Base-by-base conservation (phyloP, 2,113 vertebrate genomes). In the Nothoprocta perdicaria region DNA sequence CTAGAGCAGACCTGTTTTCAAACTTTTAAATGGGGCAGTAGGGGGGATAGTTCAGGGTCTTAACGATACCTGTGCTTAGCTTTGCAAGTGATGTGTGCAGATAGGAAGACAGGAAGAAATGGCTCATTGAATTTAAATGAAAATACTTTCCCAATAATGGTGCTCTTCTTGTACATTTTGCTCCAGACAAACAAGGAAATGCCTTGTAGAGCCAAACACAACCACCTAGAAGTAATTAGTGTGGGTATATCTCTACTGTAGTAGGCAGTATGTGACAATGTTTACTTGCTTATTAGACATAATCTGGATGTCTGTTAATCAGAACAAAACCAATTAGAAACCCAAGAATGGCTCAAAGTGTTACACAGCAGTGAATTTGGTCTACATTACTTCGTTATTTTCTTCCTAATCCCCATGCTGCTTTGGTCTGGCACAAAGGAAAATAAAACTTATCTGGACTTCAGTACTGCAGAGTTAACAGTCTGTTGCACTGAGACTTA, bases 271-370 rank as follows among this genome's bases (percentile, higher is more conserved):
- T 2, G 7, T 90, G 75, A 74, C 21, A 27, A 63, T 68, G 74
- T 55, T 90, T 87, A 65, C 66, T 75, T 61, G 24, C 43, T 84
- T 74, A 26, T 83, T 88, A 78, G 24, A 40, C 81, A 82, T 82
- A 83, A 85, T 85, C 33, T 61, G 41, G 52, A 69, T 73, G 41
- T 68, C 66, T 43, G 0, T 81, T 96, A 57, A 78, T 85, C 63
- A 57, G 43, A 94, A 63, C 27, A 90, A 95, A 55, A 85, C 27
- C 61, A 71, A 69, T 84, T 87, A 80, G 75, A 80, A 85, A 91
- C 35, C 40, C 24, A 68, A 62, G 26, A 94, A 50, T 53, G 35
- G 35, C 46, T 76, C 17, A 80, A 46, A 65, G 21, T 35, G 52
- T 91, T 86, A 86, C n/a, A 71, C 68, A 86, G 22, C 65, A 78